Evolutionary conservation across 2,888 invertebrate genomes (phyloP).

Genomic region (Cheilosia scutellata): DNA sequence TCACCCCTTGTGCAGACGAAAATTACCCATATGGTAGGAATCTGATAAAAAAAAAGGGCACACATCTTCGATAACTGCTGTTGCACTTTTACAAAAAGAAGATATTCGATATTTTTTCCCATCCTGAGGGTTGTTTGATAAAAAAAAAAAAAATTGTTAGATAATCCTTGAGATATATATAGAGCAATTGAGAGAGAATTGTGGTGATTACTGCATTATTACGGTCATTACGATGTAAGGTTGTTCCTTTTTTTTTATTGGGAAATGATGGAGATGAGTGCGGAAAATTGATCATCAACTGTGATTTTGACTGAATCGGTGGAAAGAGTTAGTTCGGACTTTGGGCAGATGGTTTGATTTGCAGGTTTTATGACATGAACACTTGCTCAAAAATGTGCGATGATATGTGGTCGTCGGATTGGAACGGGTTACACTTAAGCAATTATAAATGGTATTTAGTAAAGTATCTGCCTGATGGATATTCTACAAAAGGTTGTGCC

Average conservation of each 20-base stretch:
- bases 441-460: background rate
- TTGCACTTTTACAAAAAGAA: background rate
- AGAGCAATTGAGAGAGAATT: constrained; percentile 33
- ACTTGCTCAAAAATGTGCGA: background rate
- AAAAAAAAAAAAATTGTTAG: background rate
- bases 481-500: no score
- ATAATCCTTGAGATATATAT: background rate
- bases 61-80: constrained; percentile 3
- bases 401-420: background rate
- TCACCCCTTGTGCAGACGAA: constrained; percentile 17
- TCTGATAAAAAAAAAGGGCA: constrained; percentile 51
- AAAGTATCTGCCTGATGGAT: no score
- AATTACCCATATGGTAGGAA: constrained; percentile 62
- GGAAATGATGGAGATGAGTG: constrained; percentile 15
- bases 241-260: constrained; percentile 5
- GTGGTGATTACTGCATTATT: constrained; percentile 42
- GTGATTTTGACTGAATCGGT: background rate
- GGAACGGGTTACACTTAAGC: no score
- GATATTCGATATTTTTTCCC: constrained; percentile 12
- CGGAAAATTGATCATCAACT: constrained; percentile 10
- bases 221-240: constrained; percentile 29
- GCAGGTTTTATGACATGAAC: background rate
- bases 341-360: constrained; percentile 6
- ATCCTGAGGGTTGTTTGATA: background rate
- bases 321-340: constrained; percentile 10